Percentiles rank a stretch among this genome's conserved stretches.
phyloP scores from a whole-genome alignment of 2,797 vertebrate species.

The Ptychobarbus kaznakovi region DNA sequence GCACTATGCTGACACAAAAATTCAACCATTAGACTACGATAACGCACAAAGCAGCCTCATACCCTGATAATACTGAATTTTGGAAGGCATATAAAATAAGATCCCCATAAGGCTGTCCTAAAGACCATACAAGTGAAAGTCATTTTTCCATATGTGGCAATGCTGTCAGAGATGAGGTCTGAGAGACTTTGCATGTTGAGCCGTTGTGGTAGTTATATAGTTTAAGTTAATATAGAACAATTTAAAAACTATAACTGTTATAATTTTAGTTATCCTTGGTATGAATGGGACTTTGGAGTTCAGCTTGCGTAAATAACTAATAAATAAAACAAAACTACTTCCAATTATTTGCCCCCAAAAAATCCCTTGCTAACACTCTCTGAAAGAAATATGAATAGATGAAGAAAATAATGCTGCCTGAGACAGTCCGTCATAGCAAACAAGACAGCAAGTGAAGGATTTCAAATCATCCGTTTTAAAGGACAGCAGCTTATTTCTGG shows the following conservation, averaged over 20 bases:
- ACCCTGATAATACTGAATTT: not conserved
- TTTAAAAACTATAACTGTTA: not conserved
- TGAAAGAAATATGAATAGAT: not conserved
- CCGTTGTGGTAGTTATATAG: not conserved
- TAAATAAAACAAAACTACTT: not conserved
- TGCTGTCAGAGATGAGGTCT: not conserved
- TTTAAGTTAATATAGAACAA: not conserved
- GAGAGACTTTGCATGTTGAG: not conserved
- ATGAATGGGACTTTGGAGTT: not conserved
- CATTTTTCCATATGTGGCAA: not conserved
- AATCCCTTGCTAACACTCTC: not conserved
- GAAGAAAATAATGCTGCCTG: not conserved
- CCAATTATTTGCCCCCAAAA: not conserved
- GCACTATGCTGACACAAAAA: not conserved
- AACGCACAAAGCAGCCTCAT: not conserved
- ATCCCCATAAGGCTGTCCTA: not conserved
- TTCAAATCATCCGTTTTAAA: constrained; percentile 12
- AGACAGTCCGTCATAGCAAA: not conserved
- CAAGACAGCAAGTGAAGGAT: not conserved
- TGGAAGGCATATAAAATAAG: not conserved
- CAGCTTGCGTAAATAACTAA: not conserved
- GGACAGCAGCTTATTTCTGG: not conserved
- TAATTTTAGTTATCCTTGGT: not conserved
- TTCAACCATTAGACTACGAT: not conserved
- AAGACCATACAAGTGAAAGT: not conserved